Evolutionary conservation across 2,888 invertebrate genomes (phyloP).

Genomic region (Phyllotreta cruciferae): DNA sequence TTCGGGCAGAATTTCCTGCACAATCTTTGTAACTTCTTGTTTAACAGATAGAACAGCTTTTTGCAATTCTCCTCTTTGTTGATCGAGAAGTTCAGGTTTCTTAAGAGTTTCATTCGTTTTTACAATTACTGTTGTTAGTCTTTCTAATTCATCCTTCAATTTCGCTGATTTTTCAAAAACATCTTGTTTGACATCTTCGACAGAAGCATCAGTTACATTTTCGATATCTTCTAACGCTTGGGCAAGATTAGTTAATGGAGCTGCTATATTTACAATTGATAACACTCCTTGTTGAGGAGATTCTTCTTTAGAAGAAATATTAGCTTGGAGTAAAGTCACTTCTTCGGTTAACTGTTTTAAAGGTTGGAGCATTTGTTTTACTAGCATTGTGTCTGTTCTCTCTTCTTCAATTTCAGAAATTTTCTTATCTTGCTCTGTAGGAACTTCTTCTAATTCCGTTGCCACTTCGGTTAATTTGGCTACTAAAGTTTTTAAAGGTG

Average conservation of each 20-base stretch:
- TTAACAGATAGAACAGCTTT: constrained; percentile 23
- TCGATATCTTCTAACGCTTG: not conserved
- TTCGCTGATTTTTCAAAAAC: not conserved
- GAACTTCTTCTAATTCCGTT: constrained; percentile 13
- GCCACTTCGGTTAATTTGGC: constrained; percentile 24
- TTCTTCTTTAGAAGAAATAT: not conserved
- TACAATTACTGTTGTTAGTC: constrained; percentile 33
- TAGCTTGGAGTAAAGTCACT: constrained; percentile 16
- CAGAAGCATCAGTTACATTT: not conserved
- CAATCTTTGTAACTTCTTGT: not conserved
- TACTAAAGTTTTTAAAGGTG: constrained; percentile 25
- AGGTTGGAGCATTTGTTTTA: constrained; percentile 21
- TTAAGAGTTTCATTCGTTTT: constrained; percentile 23
- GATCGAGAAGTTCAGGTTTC: constrained; percentile 22
- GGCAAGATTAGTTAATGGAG: constrained; percentile 20
- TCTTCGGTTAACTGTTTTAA: constrained; percentile 7
- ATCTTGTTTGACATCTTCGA: constrained; percentile 17
- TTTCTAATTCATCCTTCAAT: constrained; percentile 34
- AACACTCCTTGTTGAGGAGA: constrained; percentile 18
- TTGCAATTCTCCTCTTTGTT: constrained; percentile 36
- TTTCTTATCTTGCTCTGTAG: not conserved
- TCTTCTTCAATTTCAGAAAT: not conserved
- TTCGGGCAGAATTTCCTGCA: constrained; percentile 2
- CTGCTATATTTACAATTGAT: constrained; percentile 33
- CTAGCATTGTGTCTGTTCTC: constrained; percentile 16